These are phyloP conservation scores for Drosophila eugracilis DNA, from an alignment of 1,140 invertebrate genomes.

Conservation along the genomic window DNA sequence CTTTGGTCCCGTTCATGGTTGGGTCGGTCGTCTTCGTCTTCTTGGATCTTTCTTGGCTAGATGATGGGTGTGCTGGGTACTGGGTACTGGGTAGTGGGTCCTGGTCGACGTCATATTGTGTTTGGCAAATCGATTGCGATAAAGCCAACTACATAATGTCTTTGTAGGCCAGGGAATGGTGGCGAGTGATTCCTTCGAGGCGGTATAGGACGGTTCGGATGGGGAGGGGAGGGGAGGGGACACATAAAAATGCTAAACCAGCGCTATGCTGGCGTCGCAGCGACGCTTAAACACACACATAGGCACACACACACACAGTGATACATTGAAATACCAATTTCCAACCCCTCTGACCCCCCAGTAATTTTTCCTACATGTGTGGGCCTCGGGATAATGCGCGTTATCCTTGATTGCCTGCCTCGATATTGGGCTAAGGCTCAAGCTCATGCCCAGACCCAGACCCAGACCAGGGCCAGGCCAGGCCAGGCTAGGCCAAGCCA, in stretches of 20 bases:
- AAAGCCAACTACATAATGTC: constrained; percentile 82
- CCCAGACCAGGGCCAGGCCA: too few relatives aligned
- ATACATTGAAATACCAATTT: constrained; percentile 30
- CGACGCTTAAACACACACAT: constrained; percentile 39
- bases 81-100: constrained; percentile 16
- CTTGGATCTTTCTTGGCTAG: too few relatives aligned
- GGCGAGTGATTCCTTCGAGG: too few relatives aligned
- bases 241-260: constrained; percentile 77
- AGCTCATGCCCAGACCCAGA: background rate
- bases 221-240: constrained; percentile 17
- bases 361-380: constrained; percentile 32
- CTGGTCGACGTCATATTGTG: constrained; percentile 73
- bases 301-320: background rate
- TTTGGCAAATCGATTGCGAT: constrained; percentile 81
- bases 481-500: too few relatives aligned
- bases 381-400: constrained; percentile 65
- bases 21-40: constrained; percentile 10
- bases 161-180: constrained; percentile 57
- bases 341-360: constrained; percentile 18
- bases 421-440: constrained; percentile 57
- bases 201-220: background rate
- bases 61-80: constrained; percentile 1
- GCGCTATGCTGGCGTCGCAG: constrained; percentile 67
- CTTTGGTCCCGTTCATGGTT: constrained; percentile 16
- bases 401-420: constrained; percentile 79